Conservation (phyloP, 2,888 invertebrate genomes). For the Chamaedrilus cognettii region DNA sequence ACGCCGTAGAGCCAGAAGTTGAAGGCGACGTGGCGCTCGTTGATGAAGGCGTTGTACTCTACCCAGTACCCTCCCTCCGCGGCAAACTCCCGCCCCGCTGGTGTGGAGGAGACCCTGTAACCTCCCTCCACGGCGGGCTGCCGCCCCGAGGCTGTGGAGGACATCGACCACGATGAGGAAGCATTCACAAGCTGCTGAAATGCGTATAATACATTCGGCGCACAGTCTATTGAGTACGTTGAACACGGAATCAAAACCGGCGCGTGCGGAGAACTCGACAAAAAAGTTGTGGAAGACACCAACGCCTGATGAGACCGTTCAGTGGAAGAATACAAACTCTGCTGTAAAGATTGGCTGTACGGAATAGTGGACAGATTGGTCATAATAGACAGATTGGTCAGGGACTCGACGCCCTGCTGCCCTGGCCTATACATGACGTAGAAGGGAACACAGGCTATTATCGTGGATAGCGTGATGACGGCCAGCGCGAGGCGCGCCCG, state of each 20-base stretch:
- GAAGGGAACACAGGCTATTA: constrained; percentile 50
- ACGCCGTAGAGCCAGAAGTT: constrained; percentile 94
- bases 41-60: constrained; percentile 42
- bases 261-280: neutral
- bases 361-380: neutral
- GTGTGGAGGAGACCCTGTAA: neutral
- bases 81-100: neutral
- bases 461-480: constrained; percentile 37
- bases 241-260: neutral
- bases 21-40: constrained; percentile 58
- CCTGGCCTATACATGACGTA: constrained; percentile 45
- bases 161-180: neutral
- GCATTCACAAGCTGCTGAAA: neutral
- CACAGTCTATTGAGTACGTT: neutral
- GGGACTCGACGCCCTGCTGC: neutral
- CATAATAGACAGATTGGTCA: neutral
- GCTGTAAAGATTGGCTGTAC: too few species aligned
- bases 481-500: constrained; percentile 66
- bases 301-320: neutral
- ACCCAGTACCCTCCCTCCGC: constrained; percentile 45
- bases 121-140: neutral
- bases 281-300: neutral
- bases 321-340: too few species aligned
- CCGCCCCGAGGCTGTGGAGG: neutral
- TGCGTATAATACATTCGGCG: too few species aligned